phyloP scores from a whole-genome alignment of 2,888 invertebrate genomes.

The Diachrysia chrysitis region DNA sequence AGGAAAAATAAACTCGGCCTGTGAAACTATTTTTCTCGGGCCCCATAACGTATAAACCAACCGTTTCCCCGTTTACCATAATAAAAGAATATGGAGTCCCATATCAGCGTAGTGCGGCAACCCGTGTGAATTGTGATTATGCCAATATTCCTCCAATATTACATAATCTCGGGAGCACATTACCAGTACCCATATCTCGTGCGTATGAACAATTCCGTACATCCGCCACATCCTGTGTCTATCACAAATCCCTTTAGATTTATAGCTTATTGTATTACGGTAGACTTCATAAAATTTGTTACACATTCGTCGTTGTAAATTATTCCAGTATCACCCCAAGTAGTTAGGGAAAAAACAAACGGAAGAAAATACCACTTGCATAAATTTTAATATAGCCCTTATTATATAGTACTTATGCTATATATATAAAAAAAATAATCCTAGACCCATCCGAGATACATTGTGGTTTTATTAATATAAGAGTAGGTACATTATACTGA shows the following conservation, averaged over 20 bases:
- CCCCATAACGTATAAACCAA: background rate
- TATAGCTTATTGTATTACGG: background rate
- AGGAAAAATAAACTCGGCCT: background rate
- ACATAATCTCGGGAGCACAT: background rate
- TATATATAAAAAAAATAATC: too few relatives aligned
- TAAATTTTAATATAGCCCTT: too few relatives aligned
- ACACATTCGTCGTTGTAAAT: background rate
- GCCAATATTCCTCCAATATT: slow-evolving; percentile 2
- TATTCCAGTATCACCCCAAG: too few relatives aligned
- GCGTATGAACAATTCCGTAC: slow-evolving; percentile 1
- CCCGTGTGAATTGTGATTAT: slow-evolving; percentile 7
- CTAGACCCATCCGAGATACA: too few relatives aligned
- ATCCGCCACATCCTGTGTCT: background rate
- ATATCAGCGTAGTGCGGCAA: background rate
- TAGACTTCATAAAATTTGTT: background rate
- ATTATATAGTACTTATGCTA: too few relatives aligned
- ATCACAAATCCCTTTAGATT: background rate
- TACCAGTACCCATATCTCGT: background rate
- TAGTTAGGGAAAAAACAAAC: too few relatives aligned
- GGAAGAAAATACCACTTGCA: too few relatives aligned
- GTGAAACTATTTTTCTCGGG: background rate
- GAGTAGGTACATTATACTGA: background rate
- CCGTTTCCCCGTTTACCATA: background rate
- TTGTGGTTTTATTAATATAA: too few relatives aligned
- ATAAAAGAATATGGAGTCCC: slow-evolving; percentile 1